Conservation (phyloP, 2,113 vertebrate genomes). For the Nothobranchius furzeri region DNA sequence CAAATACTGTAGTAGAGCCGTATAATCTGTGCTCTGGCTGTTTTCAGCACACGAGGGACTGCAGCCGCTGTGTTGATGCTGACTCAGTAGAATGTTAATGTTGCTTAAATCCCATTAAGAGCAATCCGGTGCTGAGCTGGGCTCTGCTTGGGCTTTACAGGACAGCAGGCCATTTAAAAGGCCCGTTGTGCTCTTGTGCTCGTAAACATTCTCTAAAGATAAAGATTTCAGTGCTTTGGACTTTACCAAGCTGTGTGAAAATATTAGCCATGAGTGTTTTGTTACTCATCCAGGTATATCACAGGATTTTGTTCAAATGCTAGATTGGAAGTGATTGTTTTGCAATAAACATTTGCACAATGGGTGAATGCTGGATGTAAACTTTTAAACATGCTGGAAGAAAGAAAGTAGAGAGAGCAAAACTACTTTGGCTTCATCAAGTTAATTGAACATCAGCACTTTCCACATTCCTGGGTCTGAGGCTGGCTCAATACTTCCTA, state of each 20-base stretch:
- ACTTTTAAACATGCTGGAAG: too few relatives aligned
- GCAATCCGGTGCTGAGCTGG: constrained; percentile 39
- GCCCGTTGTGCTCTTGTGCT: constrained; percentile 34
- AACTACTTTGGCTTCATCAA: too few relatives aligned
- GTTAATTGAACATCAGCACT: too few relatives aligned
- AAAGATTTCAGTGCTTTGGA: constrained; percentile 34
- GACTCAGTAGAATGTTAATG: constrained; percentile 65
- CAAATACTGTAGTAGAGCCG: background rate
- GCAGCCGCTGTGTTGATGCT: constrained; percentile 46
- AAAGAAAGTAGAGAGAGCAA: too few relatives aligned
- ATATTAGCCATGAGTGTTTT: constrained; percentile 19
- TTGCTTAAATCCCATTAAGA: constrained; percentile 68
- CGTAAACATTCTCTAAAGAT: constrained; percentile 40
- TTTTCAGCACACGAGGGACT: constrained; percentile 24
- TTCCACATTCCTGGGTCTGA: too few relatives aligned
- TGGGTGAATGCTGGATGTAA: too few relatives aligned
- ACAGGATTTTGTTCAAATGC: constrained; percentile 21
- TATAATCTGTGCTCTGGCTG: constrained; percentile 5
- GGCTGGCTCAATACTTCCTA: too few relatives aligned
- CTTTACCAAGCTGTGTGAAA: constrained; percentile 25
- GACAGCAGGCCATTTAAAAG: constrained; percentile 54
- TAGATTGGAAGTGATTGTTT: background rate
- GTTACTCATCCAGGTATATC: constrained; percentile 24
- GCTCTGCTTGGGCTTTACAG: constrained; percentile 29
- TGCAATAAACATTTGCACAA: background rate